Evolutionary conservation across 1,140 invertebrate genomes (phyloP).

Genomic region (Periplaneta americana): DNA sequence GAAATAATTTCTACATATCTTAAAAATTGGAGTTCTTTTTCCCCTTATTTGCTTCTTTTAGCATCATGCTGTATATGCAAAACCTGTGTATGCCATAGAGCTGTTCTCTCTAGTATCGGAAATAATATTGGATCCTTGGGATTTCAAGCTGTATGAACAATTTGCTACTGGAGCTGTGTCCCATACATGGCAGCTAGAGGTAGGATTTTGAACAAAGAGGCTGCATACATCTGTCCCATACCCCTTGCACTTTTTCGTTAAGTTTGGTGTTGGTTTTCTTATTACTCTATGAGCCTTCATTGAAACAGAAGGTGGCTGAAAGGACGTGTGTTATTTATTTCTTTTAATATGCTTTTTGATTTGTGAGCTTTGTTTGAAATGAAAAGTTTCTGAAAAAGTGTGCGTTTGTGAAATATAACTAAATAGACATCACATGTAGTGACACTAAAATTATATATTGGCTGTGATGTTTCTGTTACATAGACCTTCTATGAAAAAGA

Average conservation of each 20-base stretch:
- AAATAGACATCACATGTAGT: too few relatives aligned
- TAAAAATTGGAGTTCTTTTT: neutral
- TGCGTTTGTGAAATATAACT: too few relatives aligned
- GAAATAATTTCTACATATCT: too few relatives aligned
- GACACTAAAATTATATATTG: too few relatives aligned
- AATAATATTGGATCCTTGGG: constrained; percentile 1
- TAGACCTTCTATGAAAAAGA: too few relatives aligned
- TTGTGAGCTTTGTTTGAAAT: too few relatives aligned
- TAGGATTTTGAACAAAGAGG: neutral
- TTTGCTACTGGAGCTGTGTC: constrained; percentile 11
- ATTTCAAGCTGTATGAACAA: constrained; percentile 3
- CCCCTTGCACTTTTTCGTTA: neutral
- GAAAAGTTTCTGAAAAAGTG: too few relatives aligned
- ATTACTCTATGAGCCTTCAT: neutral
- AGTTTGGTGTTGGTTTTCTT: neutral
- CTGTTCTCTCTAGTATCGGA: constrained; percentile 16
- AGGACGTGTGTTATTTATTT: neutral
- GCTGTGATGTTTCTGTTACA: too few relatives aligned
- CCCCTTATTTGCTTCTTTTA: neutral
- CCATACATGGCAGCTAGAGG: constrained; percentile 1
- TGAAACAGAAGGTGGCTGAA: neutral
- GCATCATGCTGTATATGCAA: constrained; percentile 15
- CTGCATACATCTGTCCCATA: too few relatives aligned
- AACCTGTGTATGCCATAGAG: constrained; percentile 11
- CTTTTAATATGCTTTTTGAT: too few relatives aligned